These are phyloP conservation scores for Salpingus planirostris DNA, from an alignment of 2,888 invertebrate species.

Conservation along the genomic window DNA sequence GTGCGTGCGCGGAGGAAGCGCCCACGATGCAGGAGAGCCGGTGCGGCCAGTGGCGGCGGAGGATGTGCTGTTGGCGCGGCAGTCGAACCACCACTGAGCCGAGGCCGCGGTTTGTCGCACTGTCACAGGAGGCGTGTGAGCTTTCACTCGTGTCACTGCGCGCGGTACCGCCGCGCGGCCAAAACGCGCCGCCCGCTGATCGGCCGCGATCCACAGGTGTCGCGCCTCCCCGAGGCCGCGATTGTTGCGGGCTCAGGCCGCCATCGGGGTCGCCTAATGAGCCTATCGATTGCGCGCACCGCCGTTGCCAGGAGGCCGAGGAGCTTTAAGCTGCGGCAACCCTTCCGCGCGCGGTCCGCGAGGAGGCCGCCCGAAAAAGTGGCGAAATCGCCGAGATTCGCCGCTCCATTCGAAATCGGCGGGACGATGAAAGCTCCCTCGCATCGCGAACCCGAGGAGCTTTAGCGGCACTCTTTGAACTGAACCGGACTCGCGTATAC, in stretches of 20 bases:
- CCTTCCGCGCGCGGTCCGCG: too few relatives aligned
- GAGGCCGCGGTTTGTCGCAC: slow-evolving; percentile 32
- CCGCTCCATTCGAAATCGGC: too few relatives aligned
- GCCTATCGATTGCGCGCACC: too few relatives aligned
- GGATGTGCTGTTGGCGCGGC: slow-evolving; percentile 30
- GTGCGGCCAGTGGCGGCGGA: slow-evolving; percentile 26
- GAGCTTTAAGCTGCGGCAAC: too few relatives aligned
- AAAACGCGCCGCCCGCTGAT: too few relatives aligned
- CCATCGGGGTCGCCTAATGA: slow-evolving; percentile 1
- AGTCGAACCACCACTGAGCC: slow-evolving; percentile 34
- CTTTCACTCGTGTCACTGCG: slow-evolving; percentile 35
- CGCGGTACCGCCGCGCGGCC: slow-evolving; percentile 17
- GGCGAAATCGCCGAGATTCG: not conserved
- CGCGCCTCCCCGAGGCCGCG: slow-evolving; percentile 6
- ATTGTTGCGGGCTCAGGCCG: not conserved
- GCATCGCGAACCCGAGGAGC: too few relatives aligned
- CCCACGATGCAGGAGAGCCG: too few relatives aligned
- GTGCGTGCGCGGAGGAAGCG: slow-evolving; percentile 20
- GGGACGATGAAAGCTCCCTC: too few relatives aligned
- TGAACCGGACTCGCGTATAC: too few relatives aligned
- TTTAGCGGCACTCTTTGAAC: too few relatives aligned
- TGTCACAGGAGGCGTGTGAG: slow-evolving; percentile 33
- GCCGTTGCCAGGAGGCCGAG: too few relatives aligned
- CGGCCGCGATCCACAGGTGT: slow-evolving; percentile 9
- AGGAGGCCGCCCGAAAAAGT: too few relatives aligned